These are phyloP conservation scores for Choristoneura rosaceana DNA, from an alignment of 2,888 invertebrate species.

Conservation along the genomic window DNA sequence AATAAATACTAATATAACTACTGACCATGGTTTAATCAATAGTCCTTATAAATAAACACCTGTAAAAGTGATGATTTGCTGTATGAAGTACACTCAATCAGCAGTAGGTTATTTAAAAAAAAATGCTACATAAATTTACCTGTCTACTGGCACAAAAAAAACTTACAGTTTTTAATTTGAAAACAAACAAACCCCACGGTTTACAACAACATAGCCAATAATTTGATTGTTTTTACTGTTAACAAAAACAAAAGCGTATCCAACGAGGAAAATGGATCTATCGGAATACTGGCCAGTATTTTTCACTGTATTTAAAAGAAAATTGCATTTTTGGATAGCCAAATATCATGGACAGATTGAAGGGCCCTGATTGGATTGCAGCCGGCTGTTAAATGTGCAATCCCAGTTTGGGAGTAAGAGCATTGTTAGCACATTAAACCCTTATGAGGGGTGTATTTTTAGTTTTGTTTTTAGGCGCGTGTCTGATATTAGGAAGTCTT, in stretches of 20 bases:
- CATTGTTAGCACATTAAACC: conserved; percentile 81
- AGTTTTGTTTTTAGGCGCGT: conserved; percentile 75
- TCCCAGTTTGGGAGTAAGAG: conserved; percentile 57
- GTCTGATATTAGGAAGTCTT: conserved; percentile 47
- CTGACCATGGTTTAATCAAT: no score
- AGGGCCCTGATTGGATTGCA: conserved; percentile 41
- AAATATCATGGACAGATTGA: conserved; percentile 19
- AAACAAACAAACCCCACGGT: neutral
- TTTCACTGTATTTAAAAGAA: conserved; percentile 43
- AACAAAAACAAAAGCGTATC: conserved; percentile 32
- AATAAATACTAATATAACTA: no score
- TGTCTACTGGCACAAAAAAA: neutral
- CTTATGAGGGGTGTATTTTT: conserved; percentile 75
- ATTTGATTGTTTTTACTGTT: conserved; percentile 11
- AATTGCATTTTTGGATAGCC: conserved; percentile 45
- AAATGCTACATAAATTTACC: no score
- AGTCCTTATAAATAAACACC: no score
- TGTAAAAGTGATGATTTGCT: no score
- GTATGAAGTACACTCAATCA: no score
- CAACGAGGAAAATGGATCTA: neutral
- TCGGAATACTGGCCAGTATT: conserved; percentile 11
- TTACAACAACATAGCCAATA: conserved; percentile 1
- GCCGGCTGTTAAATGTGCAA: conserved; percentile 48
- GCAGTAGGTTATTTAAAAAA: neutral
- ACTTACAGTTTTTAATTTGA: neutral